A percentile compares a stretch with the other conserved stretches of the same genome.
These are phyloP conservation scores for Zygogramma bicolorata DNA, from an alignment of 2,888 invertebrate species.

Conservation along the genomic window DNA sequence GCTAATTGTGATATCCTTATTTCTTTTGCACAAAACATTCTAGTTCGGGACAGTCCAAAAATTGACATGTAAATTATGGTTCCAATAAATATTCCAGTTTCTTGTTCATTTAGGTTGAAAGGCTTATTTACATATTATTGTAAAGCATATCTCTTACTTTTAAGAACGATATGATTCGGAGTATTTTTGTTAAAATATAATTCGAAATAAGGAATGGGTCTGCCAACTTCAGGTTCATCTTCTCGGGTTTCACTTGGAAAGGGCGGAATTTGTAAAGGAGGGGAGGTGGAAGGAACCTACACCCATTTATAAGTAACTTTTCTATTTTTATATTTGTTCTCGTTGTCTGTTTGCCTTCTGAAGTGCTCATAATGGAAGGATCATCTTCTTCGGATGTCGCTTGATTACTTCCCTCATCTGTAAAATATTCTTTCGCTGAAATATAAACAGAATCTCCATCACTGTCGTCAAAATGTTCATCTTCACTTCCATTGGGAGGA, in stretches of 20 bases:
- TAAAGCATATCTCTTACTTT: constrained; percentile 20
- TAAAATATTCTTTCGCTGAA: not conserved
- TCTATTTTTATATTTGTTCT: not conserved
- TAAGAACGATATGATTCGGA: constrained; percentile 8
- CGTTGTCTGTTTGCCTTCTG: not conserved
- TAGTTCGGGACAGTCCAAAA: constrained; percentile 18
- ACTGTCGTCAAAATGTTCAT: not conserved
- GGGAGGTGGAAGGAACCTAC: not conserved
- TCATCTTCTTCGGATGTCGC: not conserved
- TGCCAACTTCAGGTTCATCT: constrained; percentile 14
- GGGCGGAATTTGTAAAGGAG: not conserved
- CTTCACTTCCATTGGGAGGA: not conserved
- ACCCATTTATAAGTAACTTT: not conserved
- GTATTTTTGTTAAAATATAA: constrained; percentile 11
- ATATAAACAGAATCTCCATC: not conserved
- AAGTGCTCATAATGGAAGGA: not conserved
- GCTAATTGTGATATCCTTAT: not conserved
- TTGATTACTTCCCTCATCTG: not conserved
- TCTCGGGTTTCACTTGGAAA: not conserved
- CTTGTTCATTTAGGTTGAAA: not conserved
- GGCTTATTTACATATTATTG: constrained; percentile 18
- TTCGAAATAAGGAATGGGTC: constrained; percentile 22
- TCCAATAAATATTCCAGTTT: constrained; percentile 22
- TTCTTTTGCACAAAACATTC: constrained; percentile 18
- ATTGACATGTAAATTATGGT: constrained; percentile 28